Evolutionary conservation across 2,113 vertebrate genomes (phyloP).

Genomic region (Chroicocephalus ridibundus): DNA sequence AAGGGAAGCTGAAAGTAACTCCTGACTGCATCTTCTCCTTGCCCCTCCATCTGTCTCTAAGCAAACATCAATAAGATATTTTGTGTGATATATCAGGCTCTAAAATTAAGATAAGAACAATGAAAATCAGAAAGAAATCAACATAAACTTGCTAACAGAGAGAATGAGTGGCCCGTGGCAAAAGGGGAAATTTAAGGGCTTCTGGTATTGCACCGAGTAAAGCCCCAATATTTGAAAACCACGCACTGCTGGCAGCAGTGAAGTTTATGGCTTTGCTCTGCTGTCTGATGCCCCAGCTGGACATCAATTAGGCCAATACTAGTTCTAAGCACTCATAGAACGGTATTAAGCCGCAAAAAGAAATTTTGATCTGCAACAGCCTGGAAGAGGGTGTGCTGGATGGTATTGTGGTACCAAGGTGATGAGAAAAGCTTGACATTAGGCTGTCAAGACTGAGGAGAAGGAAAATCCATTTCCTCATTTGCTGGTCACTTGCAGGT

Average conservation of each 20-base stretch:
- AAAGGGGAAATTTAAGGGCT: neutral
- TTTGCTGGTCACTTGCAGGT: neutral
- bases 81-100: neutral
- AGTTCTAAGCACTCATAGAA: neutral
- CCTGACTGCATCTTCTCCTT: neutral
- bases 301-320: neutral
- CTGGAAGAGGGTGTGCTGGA: neutral
- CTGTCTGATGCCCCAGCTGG: neutral
- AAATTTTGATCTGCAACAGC: neutral
- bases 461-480: neutral
- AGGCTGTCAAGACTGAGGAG: neutral
- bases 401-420: neutral
- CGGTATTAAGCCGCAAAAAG: neutral
- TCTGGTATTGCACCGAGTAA: rapidly evolving
- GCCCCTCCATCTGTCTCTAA: neutral
- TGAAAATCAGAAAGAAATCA: neutral
- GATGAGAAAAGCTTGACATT: neutral
- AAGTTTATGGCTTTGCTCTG: neutral
- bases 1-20: neutral
- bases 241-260: rapidly evolving
- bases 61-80: neutral
- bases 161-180: rapidly evolving
- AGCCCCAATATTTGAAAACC: neutral
- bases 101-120: neutral
- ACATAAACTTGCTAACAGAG: neutral